phyloP scores from a whole-genome alignment of 1,140 invertebrate genomes.

The Calliphora vicina region DNA sequence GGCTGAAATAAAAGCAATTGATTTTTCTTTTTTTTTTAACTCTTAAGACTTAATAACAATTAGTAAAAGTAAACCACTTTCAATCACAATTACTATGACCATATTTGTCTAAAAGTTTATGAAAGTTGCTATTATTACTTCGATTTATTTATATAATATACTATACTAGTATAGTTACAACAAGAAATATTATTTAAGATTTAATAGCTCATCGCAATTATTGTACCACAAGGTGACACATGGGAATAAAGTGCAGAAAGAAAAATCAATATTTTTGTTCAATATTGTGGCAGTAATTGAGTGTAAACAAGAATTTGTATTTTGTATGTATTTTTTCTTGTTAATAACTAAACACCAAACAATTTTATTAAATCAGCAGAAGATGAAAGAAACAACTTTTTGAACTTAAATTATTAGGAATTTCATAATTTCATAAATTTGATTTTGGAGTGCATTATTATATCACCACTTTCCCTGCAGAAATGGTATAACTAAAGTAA shows the following conservation, averaged over 20 bases:
- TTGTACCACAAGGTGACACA: neutral
- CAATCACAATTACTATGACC: neutral
- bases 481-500: neutral
- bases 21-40: neutral
- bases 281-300: neutral
- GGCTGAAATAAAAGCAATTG: neutral
- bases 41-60: neutral
- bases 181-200: neutral
- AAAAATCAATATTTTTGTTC: neutral
- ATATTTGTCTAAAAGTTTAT: neutral
- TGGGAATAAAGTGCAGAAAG: neutral
- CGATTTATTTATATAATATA: neutral
- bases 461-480: neutral
- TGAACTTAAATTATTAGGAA: neutral
- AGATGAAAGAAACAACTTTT: neutral
- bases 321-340: neutral
- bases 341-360: no score
- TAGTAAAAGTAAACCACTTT: conserved; percentile 9
- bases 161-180: neutral
- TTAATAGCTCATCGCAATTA: conserved; percentile 9
- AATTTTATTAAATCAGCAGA: no score
- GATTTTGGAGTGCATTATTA: neutral
- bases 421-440: conserved; percentile 2
- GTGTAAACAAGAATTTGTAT: neutral
- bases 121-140: neutral